phyloP scores from a whole-genome alignment of 2,113 vertebrate genomes.

The Petrocephalus zakoni region DNA sequence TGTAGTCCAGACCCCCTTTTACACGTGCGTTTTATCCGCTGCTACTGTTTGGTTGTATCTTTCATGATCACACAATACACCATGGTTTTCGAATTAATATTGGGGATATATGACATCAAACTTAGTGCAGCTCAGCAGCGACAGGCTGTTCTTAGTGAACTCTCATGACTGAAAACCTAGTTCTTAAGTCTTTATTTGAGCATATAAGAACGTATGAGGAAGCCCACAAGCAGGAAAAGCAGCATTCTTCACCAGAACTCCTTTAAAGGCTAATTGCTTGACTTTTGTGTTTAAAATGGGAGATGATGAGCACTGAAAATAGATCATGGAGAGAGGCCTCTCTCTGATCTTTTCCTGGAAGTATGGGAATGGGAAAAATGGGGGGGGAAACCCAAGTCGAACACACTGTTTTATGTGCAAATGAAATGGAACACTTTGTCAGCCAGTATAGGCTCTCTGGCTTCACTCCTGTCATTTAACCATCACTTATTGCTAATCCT shows the following conservation, averaged over 20 bases:
- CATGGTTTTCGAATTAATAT: constrained; percentile 10
- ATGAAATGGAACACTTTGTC: constrained; percentile 57
- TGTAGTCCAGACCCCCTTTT: not conserved
- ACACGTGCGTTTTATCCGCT: not conserved
- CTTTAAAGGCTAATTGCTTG: constrained; percentile 62
- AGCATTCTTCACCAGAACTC: constrained; percentile 30
- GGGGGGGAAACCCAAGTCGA: constrained; percentile 52
- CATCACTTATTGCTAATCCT: constrained; percentile 47
- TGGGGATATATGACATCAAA: not conserved
- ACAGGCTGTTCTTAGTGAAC: not conserved
- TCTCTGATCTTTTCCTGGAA: constrained; percentile 58
- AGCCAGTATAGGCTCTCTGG: constrained; percentile 44
- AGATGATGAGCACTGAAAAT: constrained; percentile 61
- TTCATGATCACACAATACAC: not conserved
- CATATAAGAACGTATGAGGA: not conserved
- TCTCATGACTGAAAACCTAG: not conserved
- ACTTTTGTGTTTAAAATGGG: constrained; percentile 49
- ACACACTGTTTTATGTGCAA: constrained; percentile 57
- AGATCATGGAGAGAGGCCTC: constrained; percentile 51
- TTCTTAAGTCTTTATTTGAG: not conserved
- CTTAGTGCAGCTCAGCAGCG: not conserved
- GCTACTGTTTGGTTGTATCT: not conserved
- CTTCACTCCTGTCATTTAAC: constrained; percentile 41
- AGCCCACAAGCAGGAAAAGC: constrained; percentile 28
- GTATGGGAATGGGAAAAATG: constrained; percentile 51